Percentiles rank a stretch among this genome's conserved stretches.
These are phyloP conservation scores for Conger conger DNA, from an alignment of 2,113 vertebrate genomes.

Conservation along the genomic window DNA sequence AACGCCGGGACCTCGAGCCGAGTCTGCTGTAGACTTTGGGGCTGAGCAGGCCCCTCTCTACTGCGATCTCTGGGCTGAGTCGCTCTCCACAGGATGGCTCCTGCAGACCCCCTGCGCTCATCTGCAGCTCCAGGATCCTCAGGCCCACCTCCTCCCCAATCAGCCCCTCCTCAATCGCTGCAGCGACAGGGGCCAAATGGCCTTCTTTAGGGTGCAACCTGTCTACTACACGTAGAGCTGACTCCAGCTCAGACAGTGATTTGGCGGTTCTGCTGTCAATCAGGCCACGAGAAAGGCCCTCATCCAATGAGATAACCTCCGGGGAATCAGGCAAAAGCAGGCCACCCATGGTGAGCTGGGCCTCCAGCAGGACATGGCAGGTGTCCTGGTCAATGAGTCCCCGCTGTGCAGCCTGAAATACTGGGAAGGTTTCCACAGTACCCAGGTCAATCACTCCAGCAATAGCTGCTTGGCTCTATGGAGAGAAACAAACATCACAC, in stretches of 20 bases:
- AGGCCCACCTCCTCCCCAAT: conserved; percentile 78
- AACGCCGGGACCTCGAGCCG: conserved; percentile 57
- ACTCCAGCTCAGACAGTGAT: conserved; percentile 72
- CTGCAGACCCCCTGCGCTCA: conserved; percentile 74
- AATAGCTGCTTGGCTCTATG: conserved; percentile 76
- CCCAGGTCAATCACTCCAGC: conserved; percentile 93
- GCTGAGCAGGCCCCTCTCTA: conserved; percentile 65
- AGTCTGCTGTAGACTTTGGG: conserved; percentile 65
- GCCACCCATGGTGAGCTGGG: conserved; percentile 82
- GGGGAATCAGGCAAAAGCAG: conserved; percentile 77
- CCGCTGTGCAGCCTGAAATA: conserved; percentile 85
- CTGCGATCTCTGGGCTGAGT: conserved; percentile 71
- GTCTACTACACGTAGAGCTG: conserved; percentile 63
- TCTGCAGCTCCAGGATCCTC: conserved; percentile 80
- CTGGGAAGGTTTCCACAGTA: conserved; percentile 88
- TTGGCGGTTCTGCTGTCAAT: conserved; percentile 68
- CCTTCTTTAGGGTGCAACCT: conserved; percentile 43
- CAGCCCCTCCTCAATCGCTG: conserved; percentile 73
- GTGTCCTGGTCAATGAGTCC: conserved; percentile 96
- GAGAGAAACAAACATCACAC: conserved; percentile 48
- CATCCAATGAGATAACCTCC: conserved; percentile 75
- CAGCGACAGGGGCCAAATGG: conserved; percentile 61
- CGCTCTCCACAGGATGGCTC: conserved; percentile 45
- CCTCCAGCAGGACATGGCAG: conserved; percentile 80
- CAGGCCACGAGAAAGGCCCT: conserved; percentile 71